These are phyloP conservation scores for Arremon brunneinucha DNA, from an alignment of 2,797 vertebrate species.

Conservation along the genomic window DNA sequence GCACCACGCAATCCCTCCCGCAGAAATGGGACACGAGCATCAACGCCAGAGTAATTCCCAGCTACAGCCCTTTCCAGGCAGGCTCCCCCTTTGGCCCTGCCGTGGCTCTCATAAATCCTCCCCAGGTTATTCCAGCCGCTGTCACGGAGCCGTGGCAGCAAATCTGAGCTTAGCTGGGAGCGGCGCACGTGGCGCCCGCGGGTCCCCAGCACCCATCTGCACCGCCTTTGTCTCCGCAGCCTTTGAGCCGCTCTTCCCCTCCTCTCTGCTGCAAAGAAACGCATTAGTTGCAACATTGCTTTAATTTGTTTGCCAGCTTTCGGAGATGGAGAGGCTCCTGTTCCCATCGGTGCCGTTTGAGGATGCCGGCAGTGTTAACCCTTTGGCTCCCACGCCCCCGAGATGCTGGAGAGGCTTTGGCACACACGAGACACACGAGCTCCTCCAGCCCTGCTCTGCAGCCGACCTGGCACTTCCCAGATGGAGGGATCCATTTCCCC, in stretches of 20 bases:
- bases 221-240: slow-evolving; percentile 41
- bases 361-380: neutral
- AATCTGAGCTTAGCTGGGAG: neutral
- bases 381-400: accelerated
- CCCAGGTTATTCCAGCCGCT: neutral
- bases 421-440: accelerated
- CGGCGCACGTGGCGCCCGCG: neutral
- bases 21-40: neutral
- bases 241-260: neutral
- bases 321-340: neutral
- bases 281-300: slow-evolving; percentile 24
- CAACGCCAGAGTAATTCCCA: neutral
- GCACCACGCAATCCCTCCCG: neutral
- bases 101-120: neutral
- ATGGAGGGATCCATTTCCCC: neutral
- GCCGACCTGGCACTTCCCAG: neutral
- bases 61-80: neutral
- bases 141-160: neutral
- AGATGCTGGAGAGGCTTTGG: neutral
- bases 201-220: slow-evolving; percentile 56
- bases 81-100: neutral
- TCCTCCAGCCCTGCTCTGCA: neutral
- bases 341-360: slow-evolving; percentile 29
- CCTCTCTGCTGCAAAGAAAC: slow-evolving; percentile 22
- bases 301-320: slow-evolving; percentile 56